phyloP scores from a whole-genome alignment of 2,888 invertebrate genomes.

The Rambutsinella grinnellia region DNA sequence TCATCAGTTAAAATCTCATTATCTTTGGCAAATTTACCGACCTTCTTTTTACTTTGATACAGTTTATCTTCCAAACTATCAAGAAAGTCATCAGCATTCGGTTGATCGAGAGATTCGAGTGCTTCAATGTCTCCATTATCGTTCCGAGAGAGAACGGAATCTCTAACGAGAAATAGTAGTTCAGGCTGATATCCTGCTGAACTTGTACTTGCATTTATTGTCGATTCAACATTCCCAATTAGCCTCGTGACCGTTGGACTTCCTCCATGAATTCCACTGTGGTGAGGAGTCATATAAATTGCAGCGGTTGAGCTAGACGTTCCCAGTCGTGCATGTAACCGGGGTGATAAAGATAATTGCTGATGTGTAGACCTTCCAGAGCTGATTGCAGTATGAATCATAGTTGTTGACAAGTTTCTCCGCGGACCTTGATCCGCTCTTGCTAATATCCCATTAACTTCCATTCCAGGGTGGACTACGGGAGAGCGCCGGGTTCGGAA shows the following conservation, averaged over 20 bases:
- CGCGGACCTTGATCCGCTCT: conserved; percentile 48
- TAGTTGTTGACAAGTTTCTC: conserved; percentile 54
- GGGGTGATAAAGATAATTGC: conserved; percentile 13
- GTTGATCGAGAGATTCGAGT: conserved; percentile 21
- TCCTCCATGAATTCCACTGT: neutral
- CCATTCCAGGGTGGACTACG: conserved; percentile 64
- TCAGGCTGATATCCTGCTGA: conserved; percentile 43
- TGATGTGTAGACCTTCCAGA: conserved; percentile 37
- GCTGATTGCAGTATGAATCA: conserved; percentile 47
- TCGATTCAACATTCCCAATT: neutral
- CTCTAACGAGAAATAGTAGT: conserved; percentile 40
- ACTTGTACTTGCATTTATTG: conserved; percentile 18
- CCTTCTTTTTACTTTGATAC: neutral
- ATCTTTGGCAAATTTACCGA: conserved; percentile 21
- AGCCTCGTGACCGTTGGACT: conserved; percentile 5
- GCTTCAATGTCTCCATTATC: conserved; percentile 20
- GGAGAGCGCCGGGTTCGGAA: conserved; percentile 65
- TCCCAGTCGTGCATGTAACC: conserved; percentile 17
- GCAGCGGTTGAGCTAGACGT: conserved; percentile 9
- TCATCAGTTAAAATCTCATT: conserved; percentile 13
- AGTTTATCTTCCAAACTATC: conserved; percentile 37
- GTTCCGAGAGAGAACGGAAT: neutral
- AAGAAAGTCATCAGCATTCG: conserved; percentile 26
- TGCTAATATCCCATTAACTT: conserved; percentile 64
- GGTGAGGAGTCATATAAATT: conserved; percentile 27